Evolutionary conservation across 2,797 vertebrate species (phyloP).

Genomic region (Mormyrus hasselquistii): DNA sequence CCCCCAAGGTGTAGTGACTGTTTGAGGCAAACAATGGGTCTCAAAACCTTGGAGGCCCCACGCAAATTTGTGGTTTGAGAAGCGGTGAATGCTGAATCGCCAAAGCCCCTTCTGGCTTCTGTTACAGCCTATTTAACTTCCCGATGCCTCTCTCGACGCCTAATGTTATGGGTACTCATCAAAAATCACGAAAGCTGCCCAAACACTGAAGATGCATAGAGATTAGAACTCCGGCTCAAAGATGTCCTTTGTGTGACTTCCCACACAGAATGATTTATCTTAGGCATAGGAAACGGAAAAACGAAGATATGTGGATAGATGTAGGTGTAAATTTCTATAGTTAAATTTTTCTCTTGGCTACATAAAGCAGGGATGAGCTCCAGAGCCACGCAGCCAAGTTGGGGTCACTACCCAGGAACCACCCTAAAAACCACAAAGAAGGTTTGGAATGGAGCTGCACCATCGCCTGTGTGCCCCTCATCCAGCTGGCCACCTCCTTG

Average conservation of each 20-base stretch:
- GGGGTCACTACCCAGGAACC: constrained; percentile 28
- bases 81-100: background rate
- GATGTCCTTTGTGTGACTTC: background rate
- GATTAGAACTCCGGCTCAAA: background rate
- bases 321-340: background rate
- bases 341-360: background rate
- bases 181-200: background rate
- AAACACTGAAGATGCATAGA: background rate
- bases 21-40: background rate
- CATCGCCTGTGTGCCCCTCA: constrained; percentile 30
- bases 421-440: background rate
- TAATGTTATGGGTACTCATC: background rate
- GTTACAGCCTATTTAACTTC: background rate
- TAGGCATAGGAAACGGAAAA: background rate
- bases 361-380: background rate
- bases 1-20: background rate
- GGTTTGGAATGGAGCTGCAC: constrained; percentile 21
- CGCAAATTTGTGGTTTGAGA: background rate
- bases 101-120: background rate
- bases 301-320: background rate
- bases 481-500: background rate
- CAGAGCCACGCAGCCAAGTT: constrained; percentile 5
- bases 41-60: background rate
- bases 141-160: background rate
- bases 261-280: background rate